Evolutionary conservation across 1,140 invertebrate genomes (phyloP).

Genomic region (Brachionus manjavacas): DNA sequence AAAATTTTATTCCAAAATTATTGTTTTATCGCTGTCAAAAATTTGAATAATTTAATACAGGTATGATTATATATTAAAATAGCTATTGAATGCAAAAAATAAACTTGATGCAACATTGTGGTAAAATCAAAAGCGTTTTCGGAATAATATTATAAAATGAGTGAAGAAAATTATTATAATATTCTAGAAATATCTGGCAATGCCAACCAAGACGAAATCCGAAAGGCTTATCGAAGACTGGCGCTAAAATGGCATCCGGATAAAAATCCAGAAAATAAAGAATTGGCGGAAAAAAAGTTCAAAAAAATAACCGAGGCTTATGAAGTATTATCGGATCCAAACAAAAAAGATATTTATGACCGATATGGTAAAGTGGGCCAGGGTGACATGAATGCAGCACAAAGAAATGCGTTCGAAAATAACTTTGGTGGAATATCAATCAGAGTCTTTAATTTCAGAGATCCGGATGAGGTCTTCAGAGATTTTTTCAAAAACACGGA

Average conservation of each 20-base stretch:
- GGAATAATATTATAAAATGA: background rate
- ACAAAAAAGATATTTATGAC: slow-evolving; percentile 19
- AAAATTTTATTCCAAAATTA: background rate
- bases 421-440: background rate
- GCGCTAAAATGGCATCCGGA: slow-evolving; percentile 58
- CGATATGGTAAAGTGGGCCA: slow-evolving; percentile 2
- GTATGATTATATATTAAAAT: background rate
- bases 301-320: slow-evolving; percentile 26
- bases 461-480: background rate
- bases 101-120: background rate
- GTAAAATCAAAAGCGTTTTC: background rate
- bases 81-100: background rate
- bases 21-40: background rate
- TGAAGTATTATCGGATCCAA: slow-evolving; percentile 2
- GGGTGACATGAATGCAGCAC: slow-evolving; percentile 41
- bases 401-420: background rate
- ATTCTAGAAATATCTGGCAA: background rate
- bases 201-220: background rate
- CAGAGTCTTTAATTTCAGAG: background rate
- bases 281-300: slow-evolving; percentile 64
- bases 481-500: background rate
- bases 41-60: background rate
- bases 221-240: slow-evolving; percentile 76
- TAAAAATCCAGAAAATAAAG: slow-evolving; percentile 63
- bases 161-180: slow-evolving; percentile 13